Evolutionary conservation across 2,888 invertebrate species (phyloP).

Genomic region (Luffia ferchaultella): DNA sequence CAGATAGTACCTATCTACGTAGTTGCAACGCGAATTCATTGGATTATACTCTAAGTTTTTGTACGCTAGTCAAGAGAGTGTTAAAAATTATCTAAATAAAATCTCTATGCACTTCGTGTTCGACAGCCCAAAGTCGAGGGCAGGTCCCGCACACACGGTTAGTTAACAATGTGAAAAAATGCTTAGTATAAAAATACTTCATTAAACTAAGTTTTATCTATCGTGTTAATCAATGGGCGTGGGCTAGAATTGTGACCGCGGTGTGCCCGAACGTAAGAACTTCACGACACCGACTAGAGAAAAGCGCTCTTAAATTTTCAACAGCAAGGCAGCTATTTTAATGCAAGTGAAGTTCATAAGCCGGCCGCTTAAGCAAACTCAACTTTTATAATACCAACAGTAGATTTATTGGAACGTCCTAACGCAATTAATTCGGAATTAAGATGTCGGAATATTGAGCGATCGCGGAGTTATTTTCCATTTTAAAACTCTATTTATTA

Average conservation of each 20-base stretch:
- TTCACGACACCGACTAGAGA: slow-evolving; percentile 2
- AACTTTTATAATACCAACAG: slow-evolving; percentile 38
- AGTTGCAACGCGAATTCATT: no score
- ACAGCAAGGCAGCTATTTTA: slow-evolving; percentile 17
- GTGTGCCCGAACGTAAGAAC: slow-evolving; percentile 21
- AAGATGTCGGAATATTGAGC: slow-evolving; percentile 35
- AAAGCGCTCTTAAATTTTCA: slow-evolving; percentile 12
- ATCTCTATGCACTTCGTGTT: no score
- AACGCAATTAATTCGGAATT: slow-evolving; percentile 44
- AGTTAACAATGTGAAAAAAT: slow-evolving; percentile 54
- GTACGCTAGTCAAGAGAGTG: no score
- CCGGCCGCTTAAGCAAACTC: slow-evolving; percentile 36
- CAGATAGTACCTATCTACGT: no score
- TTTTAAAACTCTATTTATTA: neutral
- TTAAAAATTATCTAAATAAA: no score
- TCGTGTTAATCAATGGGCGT: slow-evolving; percentile 55
- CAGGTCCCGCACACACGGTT: slow-evolving; percentile 22
- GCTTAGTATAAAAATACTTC: slow-evolving; percentile 51
- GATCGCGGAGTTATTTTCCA: slow-evolving; percentile 1
- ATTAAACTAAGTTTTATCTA: slow-evolving; percentile 52
- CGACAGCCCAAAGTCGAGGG: neutral
- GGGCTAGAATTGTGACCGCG: slow-evolving; percentile 25
- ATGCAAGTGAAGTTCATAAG: slow-evolving; percentile 5
- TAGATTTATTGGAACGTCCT: slow-evolving; percentile 47
- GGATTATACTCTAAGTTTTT: no score